phyloP scores from a whole-genome alignment of 2,797 vertebrate species.

The Kryptolebias ocellatus region DNA sequence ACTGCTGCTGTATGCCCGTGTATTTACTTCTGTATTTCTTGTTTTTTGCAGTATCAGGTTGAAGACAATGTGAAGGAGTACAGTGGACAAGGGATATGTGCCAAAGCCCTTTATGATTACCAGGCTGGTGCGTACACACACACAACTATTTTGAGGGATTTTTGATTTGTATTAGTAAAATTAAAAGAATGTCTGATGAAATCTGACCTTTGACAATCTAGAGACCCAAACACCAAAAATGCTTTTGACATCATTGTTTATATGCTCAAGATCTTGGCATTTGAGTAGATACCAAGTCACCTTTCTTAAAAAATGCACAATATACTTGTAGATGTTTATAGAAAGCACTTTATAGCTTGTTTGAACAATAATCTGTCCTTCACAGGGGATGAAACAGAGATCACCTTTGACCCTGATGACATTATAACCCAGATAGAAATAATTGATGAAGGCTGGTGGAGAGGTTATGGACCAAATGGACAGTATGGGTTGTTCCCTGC shows the following conservation, averaged over 20 bases:
- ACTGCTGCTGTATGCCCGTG: no score
- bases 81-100: slow-evolving; percentile 68
- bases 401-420: slow-evolving; percentile 93
- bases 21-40: no score
- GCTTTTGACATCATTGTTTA: no score
- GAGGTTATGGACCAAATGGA: slow-evolving; percentile 85
- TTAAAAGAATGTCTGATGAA: no score
- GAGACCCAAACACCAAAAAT: no score
- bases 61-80: slow-evolving; percentile 21
- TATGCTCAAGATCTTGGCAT: no score
- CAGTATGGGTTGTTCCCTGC: slow-evolving; percentile 92
- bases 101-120: slow-evolving; percentile 91
- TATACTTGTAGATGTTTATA: no score
- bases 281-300: no score
- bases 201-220: no score
- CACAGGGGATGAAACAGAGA: slow-evolving; percentile 90
- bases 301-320: no score
- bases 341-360: not conserved
- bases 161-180: not conserved
- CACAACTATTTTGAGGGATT: no score
- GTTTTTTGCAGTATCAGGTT: slow-evolving; percentile 2
- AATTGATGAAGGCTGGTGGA: slow-evolving; percentile 96
- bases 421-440: slow-evolving; percentile 91
- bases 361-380: not conserved
- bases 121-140: slow-evolving; percentile 84